These are phyloP conservation scores for Micropoecilia bifurca DNA, from an alignment of 2,797 vertebrate species.

Conservation along the genomic window DNA sequence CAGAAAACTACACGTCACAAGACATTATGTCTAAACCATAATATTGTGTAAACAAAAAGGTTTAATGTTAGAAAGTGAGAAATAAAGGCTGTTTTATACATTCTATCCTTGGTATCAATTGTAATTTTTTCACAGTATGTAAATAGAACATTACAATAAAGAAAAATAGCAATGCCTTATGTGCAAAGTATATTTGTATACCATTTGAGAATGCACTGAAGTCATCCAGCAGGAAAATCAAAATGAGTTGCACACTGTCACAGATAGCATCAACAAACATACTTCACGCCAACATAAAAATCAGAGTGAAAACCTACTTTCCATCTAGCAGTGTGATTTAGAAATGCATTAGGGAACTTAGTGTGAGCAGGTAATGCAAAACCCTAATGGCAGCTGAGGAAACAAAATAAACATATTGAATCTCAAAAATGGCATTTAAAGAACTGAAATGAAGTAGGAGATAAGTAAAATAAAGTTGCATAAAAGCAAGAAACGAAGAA, in stretches of 20 bases:
- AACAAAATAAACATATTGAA: conserved; percentile 53
- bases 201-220: conserved; percentile 13
- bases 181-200: conserved; percentile 12
- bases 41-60: not conserved
- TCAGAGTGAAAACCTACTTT: conserved; percentile 54
- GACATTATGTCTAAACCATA: not conserved
- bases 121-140: not conserved
- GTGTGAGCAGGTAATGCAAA: conserved; percentile 40
- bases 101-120: not conserved
- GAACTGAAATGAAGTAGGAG: conserved; percentile 3
- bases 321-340: conserved; percentile 56
- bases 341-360: conserved; percentile 65
- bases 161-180: not conserved
- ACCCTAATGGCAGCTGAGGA: conserved; percentile 56
- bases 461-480: conserved; percentile 5
- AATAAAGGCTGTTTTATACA: not conserved
- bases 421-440: conserved; percentile 33
- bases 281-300: conserved; percentile 30
- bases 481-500: not conserved
- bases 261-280: conserved; percentile 50
- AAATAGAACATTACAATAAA: not conserved
- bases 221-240: conserved; percentile 43
- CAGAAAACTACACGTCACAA: too few relatives aligned
- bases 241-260: conserved; percentile 62
- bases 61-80: not conserved